Conservation (phyloP, 2,888 invertebrate genomes). For the Esperia sulphurella region DNA sequence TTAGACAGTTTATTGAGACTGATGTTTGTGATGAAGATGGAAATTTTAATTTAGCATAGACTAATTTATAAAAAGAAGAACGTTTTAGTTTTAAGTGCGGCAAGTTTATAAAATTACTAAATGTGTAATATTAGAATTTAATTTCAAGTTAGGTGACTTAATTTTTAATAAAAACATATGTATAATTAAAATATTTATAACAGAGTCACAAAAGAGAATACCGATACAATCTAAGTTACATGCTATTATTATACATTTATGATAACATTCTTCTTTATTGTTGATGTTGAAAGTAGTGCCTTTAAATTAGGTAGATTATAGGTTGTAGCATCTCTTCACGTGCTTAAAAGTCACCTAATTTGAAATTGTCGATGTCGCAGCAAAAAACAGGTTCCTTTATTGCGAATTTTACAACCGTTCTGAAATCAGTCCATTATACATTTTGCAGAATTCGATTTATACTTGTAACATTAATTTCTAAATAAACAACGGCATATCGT, state of each 20-base stretch:
- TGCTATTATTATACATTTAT: no score
- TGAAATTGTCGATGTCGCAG: background rate
- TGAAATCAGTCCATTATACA: background rate
- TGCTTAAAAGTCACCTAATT: background rate
- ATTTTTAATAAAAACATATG: no score
- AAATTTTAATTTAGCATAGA: conserved; percentile 26
- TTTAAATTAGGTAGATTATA: no score
- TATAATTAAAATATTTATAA: no score
- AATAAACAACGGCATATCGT: conserved; percentile 51
- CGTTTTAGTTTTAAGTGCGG: conserved; percentile 9
- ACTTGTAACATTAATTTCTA: background rate
- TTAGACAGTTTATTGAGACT: conserved; percentile 64
- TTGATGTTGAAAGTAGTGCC: no score
- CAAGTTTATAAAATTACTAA: background rate
- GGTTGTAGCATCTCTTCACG: background rate
- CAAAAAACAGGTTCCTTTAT: background rate
- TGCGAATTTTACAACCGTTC: background rate
- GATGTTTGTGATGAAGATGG: conserved; percentile 65
- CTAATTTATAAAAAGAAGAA: conserved; percentile 8
- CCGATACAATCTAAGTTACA: no score
- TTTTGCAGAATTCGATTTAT: no score
- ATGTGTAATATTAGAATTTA: background rate
- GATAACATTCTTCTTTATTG: no score
- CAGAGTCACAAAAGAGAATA: no score
- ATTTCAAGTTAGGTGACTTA: background rate